Evolutionary conservation across 1,140 invertebrate genomes (phyloP), one percentile per base, ranked within the genome.

Genomic region (Drosophila cardini): DNA sequence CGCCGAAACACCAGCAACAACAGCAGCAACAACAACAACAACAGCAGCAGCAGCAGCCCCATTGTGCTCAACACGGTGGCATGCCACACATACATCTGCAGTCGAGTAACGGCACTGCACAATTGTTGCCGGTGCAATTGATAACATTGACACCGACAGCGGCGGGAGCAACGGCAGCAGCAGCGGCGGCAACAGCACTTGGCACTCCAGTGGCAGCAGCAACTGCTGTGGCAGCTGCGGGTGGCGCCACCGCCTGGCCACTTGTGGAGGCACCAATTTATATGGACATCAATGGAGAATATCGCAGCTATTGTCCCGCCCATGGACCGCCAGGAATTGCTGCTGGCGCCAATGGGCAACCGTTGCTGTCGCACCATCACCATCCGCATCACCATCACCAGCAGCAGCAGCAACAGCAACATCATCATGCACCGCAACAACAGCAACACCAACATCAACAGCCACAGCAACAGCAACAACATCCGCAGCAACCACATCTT

Each of bases 251-350:
- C 56, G 72, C 62, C 13, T 92, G 80, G 91, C 91, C 75, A 74
- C 72, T 91, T 73, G 85, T 91, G 50, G 90, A 90, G 70, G 76
- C 90, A 55, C 89, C 91, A 55, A 80, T 92, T 69, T 91, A 89
- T 69, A 80, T 92, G 42, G 90, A 92, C 48, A 67, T 82, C 45
- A 91, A 90, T 78, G 91, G 91, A 2, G 90, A 92, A 58, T 74
- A 80, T 71, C 90, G 89, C 21, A 87, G 82, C 69, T 91, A 57
- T 72, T 92, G 91, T 60, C 91, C 91, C 16, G 89, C 91, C 46
- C 91, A 92, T 76, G 89, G 89, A 57, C 90, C 85, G 64, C 80
- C 91, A 48, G 76, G 82, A 53, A 63, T 61, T 48, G 45, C 73
- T 30, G 67, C 53, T 81, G 82, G 69, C 70, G 78, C 74, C 70